A percentile compares a stretch with the other conserved stretches of the same genome.
These are phyloP conservation scores for fruit fly (Drosophila melanogaster) DNA, from an alignment of 1,140 invertebrate genomes.

Conservation along the genomic window Release_6_plus_ISO1_MT NT_037436.4:6787001-6787500, in stretches of 20 bases:
- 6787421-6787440: conserved; percentile 4
- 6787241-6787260: conserved; percentile 2
- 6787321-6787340: conserved; percentile 35
- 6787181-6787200: too few relatives aligned
- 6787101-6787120: too few relatives aligned
- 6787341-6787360: conserved; percentile 32
- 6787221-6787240: background rate
- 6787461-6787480: conserved; percentile 58
- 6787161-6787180: too few relatives aligned
- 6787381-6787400: conserved; percentile 40
- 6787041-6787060: background rate
- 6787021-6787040: background rate
- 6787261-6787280: conserved; percentile 10
- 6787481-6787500: conserved; percentile 62
- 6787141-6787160: too few relatives aligned
- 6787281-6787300: conserved; percentile 2
- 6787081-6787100: background rate
- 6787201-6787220: background rate
- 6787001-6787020: conserved; percentile 18
- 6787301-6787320: conserved; percentile 30
- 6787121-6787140: too few relatives aligned
- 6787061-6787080: background rate
- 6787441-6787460: conserved; percentile 14
- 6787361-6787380: conserved; percentile 49
- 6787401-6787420: conserved; percentile 4